Percentiles rank a stretch among this genome's conserved stretches.
These are phyloP conservation scores for Trogon surrucura DNA, from an alignment of 2,113 vertebrate genomes.

Conservation along the genomic window DNA sequence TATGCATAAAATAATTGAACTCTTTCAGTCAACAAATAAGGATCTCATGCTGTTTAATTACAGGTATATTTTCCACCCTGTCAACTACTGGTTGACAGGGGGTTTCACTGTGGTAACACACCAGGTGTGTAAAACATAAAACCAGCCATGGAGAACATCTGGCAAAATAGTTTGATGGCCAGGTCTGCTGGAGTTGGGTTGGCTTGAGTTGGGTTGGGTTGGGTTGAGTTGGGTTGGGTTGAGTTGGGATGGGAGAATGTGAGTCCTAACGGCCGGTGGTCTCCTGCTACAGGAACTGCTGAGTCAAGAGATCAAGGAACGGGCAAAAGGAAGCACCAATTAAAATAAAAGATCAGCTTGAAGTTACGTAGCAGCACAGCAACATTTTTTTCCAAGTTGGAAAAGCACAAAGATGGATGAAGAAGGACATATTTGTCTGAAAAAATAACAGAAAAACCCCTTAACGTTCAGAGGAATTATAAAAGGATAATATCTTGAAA, in stretches of 20 bases:
- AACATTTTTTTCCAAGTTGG: background rate
- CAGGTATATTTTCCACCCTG: slow-evolving; percentile 65
- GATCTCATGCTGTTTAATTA: slow-evolving; percentile 61
- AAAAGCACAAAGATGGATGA: background rate
- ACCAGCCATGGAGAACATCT: background rate
- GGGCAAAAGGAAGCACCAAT: background rate
- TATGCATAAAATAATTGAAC: slow-evolving; percentile 65
- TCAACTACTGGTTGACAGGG: slow-evolving; percentile 5
- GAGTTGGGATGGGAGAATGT: background rate
- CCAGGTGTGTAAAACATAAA: too few relatives aligned
- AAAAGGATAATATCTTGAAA: background rate
- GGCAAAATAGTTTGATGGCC: background rate
- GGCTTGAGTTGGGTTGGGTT: too few relatives aligned
- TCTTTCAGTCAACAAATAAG: slow-evolving; percentile 62
- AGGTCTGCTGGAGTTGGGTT: background rate
- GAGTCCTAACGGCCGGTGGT: background rate
- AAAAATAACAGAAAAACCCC: background rate
- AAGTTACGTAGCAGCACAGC: background rate
- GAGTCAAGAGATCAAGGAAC: background rate
- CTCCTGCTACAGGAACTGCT: background rate
- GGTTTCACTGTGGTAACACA: background rate
- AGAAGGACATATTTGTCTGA: background rate
- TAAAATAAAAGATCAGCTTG: background rate
- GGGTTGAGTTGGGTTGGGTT: too few relatives aligned
- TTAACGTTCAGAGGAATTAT: background rate